Evolutionary conservation across 2,113 vertebrate genomes (phyloP), one percentile per base, ranked within the genome.

Genomic region (Odobenus rosmarus): DNA sequence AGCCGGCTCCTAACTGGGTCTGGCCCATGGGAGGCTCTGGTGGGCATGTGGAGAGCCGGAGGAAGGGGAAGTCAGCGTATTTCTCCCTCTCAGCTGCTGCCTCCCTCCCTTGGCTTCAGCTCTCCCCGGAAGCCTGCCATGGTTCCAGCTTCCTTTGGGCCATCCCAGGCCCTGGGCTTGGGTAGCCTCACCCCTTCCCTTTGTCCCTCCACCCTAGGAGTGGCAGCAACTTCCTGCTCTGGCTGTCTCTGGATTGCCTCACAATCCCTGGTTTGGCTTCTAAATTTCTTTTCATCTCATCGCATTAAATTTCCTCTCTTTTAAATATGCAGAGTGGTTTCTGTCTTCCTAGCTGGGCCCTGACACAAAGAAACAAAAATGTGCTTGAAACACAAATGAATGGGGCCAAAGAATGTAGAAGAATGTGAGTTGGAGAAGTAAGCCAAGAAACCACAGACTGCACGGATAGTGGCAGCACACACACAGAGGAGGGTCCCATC

Each of bases 191-290:
- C 88, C 96, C 83, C 76, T 85, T 55, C 72, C 42, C 61, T 88
- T 86, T 94, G 92, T 96, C 83, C 76, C 94, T 97, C 83, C 36
- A 88, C 92, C 88, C 85, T 87, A 93, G 97, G 97, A 96, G 92
- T 84, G 95, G 93, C 61, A 0, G 90, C 4, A 18, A 90, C 83
- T 95, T 98, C 95, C 96, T 97, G 94, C 95, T 51, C 23, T 18
- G 71, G 81, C 86, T 72, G 90, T 82, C 67, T 87, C 69, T 77
- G 94, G 81, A 53, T 93, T 95, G 97, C 86, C 76, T 97, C 96
- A 96, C 59, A 4, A 14, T 57, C 67, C 59, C 88, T 80, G 71
- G 61, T 86, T 80, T 95, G 90, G 83, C 69, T 96, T 97, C 90
- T 97, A 80, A 23, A 46, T 87, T 87, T 80, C 89, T 97, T 96